Base-by-base conservation (phyloP, 2,888 invertebrate genomes). In the Drosophila tripunctata region DNA sequence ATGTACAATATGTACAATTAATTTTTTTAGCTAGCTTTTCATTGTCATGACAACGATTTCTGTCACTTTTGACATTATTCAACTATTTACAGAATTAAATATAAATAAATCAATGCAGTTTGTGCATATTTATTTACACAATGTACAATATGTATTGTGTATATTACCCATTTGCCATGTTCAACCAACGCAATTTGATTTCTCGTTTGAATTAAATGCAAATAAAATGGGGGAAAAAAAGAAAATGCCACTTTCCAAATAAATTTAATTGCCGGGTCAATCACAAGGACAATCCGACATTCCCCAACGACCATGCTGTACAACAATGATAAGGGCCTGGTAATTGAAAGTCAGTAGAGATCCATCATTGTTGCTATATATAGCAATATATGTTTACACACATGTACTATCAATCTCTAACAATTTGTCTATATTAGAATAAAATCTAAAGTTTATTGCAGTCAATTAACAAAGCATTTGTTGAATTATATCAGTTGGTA, bases 131-230 rank as follows among this genome's bases (percentile, higher is more conserved):
- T 8, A 51, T 41, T 51, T 51, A 21, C 36, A 50, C 50, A 38
- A 40, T 41, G 12, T 3, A n/a, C 21, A 19, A 19, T 38, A 17
- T 36, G 44, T n/a, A 60, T 60, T 60, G 24, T 44, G 10, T 8
- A 12, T 6, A 70, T 70, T 35, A 56, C 44, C 8, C 36, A 61
- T 50, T 66, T 17, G 54, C 10, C 41, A 15, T 17, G 54, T 36
- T 50, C 45, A 4, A 12, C n/a, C 21, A 2, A 12, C 3, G 3
- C 15, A 52, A 48, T 15, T 40, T 52, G 33, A 63, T 51, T 43
- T 63, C 48, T 30, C 33, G 12, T 12, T 19, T 4, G 21, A 45
- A 45, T 38, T 36, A 27, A 27, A 38, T 50, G 38, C 36, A 27
- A 50, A 38, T 22, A 10, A 27, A 2, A 27, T 27, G 4, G 19